Base-by-base conservation (phyloP, 2,113 vertebrate species). In the Gnathochromis pfefferi region DNA sequence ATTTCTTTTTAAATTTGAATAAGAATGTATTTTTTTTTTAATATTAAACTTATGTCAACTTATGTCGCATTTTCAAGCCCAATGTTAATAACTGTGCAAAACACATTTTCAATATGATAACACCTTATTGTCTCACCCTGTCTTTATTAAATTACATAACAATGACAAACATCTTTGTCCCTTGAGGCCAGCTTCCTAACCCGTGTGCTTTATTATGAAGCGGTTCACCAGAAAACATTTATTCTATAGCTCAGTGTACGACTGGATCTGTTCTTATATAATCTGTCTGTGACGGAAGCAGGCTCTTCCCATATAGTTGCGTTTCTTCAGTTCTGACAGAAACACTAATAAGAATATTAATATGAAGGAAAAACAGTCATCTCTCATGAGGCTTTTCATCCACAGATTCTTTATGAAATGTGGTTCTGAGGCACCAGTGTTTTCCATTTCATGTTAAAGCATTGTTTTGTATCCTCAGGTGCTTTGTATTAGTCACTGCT, bases 401-500 rank as follows among this genome's bases (percentile, higher is more conserved):
- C 47, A 33, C 23, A 83, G 31, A 88, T 53, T 78, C 16, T 86
- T 68, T 85, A 19, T 86, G 23, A 91, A 81, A 73, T 58, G 4
- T 17, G 54, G 19, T 83, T 87, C 54, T 81, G 4, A 31, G 53
- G 60, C 80, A 87, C 75, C 53, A 40, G 70, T 49, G 19, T 85
- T 87, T 88, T 78, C 51, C 63, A 16, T 73, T 89, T 84, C 47
- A 47, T 8, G 4, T 8, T 70, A 51, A 83, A 51, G 75, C 45
- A 21, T 42, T 79, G 79, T 80, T 89, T 89, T 86, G 47, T 85
- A 35, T 88, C 87, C 75, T 45, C 65, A 49, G 81, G 88, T 85
- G 49, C 35, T 87, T 82, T 81, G 31, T 83, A 28, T 93, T 89
- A 83, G 78, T 91, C 87, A 85, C 40, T 38, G 68, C 75, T 78